Evolutionary conservation across 2,888 invertebrate genomes (phyloP), one percentile per base, ranked within the genome.

Genomic region (Campoplex capitator): DNA sequence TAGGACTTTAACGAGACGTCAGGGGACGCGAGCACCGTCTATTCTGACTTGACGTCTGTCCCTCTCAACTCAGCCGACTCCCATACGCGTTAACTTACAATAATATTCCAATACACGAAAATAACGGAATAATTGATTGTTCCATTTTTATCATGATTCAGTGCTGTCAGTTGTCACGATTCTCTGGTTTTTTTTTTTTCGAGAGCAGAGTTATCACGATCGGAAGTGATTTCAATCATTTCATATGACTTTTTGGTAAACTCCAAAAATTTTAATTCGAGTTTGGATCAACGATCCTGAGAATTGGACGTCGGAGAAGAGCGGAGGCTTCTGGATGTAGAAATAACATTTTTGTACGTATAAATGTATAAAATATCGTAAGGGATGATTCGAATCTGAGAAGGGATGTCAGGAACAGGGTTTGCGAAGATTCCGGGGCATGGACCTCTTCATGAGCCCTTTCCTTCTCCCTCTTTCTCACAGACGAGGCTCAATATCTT

Each of bases 401-500:
- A 74, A 54, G 18, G 56, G 51, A n/a, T 76, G 70, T 56, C 18
- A 45, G 65, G 48, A 68, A 82, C 45, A 32, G 3, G 45, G 54
- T 38, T 28, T 51, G 45, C 56, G 35, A 58, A 75, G 68, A 70
- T 67, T 58, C 54, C 58, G 16, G 83, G 74, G 58, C 67, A 84
- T 84, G 83, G 56, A 79, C 73, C 78, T 84, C 74, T 84, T 73
- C 67, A 79, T 68, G 77, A 73, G 73, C 32, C 73, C 42, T 77
- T 65, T 73, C 78, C 18, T 28, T 81, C 74, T 56, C 77, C 65
- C 71, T 65, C 28, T 70, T 28, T 48, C 70, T 70, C 23, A 1
- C 79, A 79, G 79, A 18, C 79, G 48, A 79, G 56, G 89, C 84
- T 89, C 89, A 85, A 89, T 89, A 89, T 88, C 89, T 89, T 89